Base-by-base conservation (phyloP, 2,888 invertebrate genomes). In the Hirudinaria manillensis region DNA sequence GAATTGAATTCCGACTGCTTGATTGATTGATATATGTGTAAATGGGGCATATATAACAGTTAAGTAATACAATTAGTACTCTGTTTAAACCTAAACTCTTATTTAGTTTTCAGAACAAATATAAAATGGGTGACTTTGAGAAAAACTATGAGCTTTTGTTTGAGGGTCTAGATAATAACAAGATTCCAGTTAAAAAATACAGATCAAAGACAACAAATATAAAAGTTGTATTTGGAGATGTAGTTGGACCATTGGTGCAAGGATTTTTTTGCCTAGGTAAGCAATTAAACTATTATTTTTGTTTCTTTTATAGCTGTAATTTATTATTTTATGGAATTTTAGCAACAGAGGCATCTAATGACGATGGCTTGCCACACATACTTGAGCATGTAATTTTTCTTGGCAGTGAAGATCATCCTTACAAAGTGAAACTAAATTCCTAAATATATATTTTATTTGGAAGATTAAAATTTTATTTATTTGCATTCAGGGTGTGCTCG, bases 311-410 rank as follows among this genome's bases (percentile, higher is more conserved):
- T 16, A 36, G 2, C 38, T 29, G 7, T n/a, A 61, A 27, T 61
- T n/a, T 24, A 27, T 16, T 27, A 7, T 61, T 19, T 61, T 19
- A 61, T 61, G 10, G 38, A 76, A 24, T 76, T 72, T 76, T 83
- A 94, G 94, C 92, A 13, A 95, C 95, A 6, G 93, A 94, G 87
- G 92, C 94, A 0, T 90, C 91, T 82, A 93, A 93, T 83, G 93
- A 94, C 85, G 94, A 94, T 87, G 95, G 95, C 2, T 85, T 95
- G 75, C 94, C 95, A 0, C 94, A 95, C 83, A 94, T 94, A 0
- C 86, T 95, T 85, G 94, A 95, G 82, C 94, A 95, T 87, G 88
- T 95, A 19, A 90, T 95, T 72, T 95, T 95, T 85, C 87, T 94
- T 84, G 95, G 94, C 0, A 94, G 93, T 78, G 90, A 94, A 83